Evolutionary conservation across 2,113 vertebrate genomes (phyloP), one percentile per base, ranked within the genome.

Genomic region (Mola mola): DNA sequence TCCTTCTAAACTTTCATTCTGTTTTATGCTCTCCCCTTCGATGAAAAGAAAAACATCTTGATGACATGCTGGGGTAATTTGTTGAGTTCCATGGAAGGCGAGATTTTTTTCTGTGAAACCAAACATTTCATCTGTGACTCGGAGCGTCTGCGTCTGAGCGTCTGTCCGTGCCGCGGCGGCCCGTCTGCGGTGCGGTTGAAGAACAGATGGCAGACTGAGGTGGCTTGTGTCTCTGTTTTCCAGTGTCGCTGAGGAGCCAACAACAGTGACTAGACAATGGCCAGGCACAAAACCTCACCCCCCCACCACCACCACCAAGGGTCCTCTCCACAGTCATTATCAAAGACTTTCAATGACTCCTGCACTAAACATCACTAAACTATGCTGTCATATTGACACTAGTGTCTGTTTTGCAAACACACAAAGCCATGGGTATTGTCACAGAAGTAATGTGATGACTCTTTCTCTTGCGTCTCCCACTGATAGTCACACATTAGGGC

Each of bases 141-240:
- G 20, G 5, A 6, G 12, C 1, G 43, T 42, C 38, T 40, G 13
- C 2, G 28, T 38, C 11, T 61, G 22, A 24, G n/a, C 16, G 38
- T 47, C 3, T 43, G 37, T 50, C 25, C 46, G 59, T 40, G 67
- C 25, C 66, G 52, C 10, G 8, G 55, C 46, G 83, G 90, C 88
- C 90, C 91, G 92, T 91, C 92, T 87, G 83, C 28, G 9, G 6
- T 9, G 2, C 28, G 9, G 28, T 88, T 73, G 78, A 82, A 78
- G 82, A 90, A 93, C 95, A 96, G 93, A 96, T 95, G 95, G 93
- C 89, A 92, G 91, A 91, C 88, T 92, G 91, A 90, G 93, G 89
- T 91, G 91, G 93, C 92, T 94, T 94, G 92, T 91, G 90, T 93
- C 92, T 91, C 90, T 90, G 89, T 91, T 79, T 70, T 87, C 90